These are phyloP conservation scores for Echinometra lucunter DNA, from an alignment of 53 echinoderm and acorn worm species.

Conservation along the genomic window DNA sequence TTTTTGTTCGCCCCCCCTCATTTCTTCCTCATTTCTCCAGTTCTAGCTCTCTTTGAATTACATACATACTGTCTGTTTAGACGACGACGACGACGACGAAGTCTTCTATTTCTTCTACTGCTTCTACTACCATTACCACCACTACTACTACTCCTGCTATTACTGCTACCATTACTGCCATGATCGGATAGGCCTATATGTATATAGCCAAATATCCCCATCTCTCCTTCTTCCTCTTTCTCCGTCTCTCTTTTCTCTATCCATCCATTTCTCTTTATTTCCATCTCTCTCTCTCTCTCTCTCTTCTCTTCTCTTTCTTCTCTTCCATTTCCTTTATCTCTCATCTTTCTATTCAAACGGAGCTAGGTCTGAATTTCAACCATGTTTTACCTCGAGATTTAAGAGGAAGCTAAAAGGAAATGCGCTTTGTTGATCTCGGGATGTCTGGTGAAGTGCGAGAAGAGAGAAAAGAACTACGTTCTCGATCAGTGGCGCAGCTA, in stretches of 20 bases:
- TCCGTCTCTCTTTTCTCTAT: background rate
- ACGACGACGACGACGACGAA: background rate
- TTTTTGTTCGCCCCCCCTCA: no score
- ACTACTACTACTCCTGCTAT: background rate
- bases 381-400: background rate
- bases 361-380: background rate
- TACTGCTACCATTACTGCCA: background rate
- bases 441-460: background rate
- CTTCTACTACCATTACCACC: background rate
- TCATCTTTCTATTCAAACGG: no score
- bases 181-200: no score
- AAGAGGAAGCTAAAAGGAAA: background rate
- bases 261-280: background rate
- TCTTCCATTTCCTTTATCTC: background rate
- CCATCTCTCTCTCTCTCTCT: background rate
- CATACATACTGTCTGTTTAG: no score
- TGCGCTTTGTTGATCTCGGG: background rate
- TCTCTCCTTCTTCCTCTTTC: background rate
- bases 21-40: no score
- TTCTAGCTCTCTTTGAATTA: background rate
- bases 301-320: background rate
- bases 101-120: background rate
- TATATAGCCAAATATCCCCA: no score
- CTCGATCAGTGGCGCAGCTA: no score
- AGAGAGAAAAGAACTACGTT: background rate